Conservation (phyloP, 2,888 invertebrate genomes). For the Hyposoter didymator region DNA sequence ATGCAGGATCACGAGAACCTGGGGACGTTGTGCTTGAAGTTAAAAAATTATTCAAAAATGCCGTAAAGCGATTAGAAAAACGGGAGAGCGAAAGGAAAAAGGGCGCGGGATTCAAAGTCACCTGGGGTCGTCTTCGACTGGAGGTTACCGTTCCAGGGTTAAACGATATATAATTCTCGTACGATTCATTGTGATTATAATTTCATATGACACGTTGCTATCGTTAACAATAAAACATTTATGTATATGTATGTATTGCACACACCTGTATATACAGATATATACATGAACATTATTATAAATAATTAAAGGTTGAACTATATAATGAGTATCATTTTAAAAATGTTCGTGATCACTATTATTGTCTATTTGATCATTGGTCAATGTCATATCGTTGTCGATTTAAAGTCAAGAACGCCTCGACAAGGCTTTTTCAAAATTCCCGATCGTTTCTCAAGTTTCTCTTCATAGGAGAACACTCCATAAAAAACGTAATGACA, state of each 20-base stretch:
- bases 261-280: conserved; percentile 45
- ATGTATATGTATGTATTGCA: conserved; percentile 49
- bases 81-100: no score
- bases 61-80: no score
- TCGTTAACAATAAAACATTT: conserved; percentile 65
- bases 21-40: no score
- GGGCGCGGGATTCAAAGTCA: no score
- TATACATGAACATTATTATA: conserved; percentile 23
- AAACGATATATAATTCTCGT: conserved; percentile 33
- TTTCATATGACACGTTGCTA: conserved; percentile 61
- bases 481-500: background rate
- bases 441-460: conserved; percentile 32
- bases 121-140: no score
- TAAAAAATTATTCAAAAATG: no score
- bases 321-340: conserved; percentile 53
- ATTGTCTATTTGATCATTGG: conserved; percentile 62
- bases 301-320: conserved; percentile 61
- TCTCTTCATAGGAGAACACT: background rate
- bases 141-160: background rate
- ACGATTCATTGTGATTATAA: conserved; percentile 64
- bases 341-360: conserved; percentile 56
- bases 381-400: conserved; percentile 54
- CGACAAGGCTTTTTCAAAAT: conserved; percentile 44
- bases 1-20: no score
- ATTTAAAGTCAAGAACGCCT: conserved; percentile 36